Evolutionary conservation across 2,797 vertebrate genomes (phyloP).

Genomic region (Bryconaethiops microstoma): DNA sequence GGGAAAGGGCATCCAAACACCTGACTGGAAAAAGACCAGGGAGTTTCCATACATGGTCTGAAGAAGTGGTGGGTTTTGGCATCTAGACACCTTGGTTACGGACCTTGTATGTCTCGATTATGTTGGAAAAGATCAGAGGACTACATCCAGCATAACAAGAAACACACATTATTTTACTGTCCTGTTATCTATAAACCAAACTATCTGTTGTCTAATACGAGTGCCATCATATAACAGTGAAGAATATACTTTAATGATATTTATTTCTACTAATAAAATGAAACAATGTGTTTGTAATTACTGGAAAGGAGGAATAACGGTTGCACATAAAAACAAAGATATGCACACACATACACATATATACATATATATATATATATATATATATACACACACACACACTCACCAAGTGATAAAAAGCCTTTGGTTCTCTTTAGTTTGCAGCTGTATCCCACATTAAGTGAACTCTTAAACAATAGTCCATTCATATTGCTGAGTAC

Average conservation of each 20-base stretch:
- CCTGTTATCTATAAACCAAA: not conserved
- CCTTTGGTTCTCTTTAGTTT: too few species aligned
- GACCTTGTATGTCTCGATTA: conserved; percentile 3
- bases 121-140: conserved; percentile 11
- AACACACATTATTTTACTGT: not conserved
- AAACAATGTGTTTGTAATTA: not conserved
- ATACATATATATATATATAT: too few species aligned
- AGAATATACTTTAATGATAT: conserved; percentile 63
- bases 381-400: too few species aligned
- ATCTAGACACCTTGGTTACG: not conserved
- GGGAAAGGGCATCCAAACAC: not conserved
- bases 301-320: not conserved
- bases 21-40: conserved; percentile 1
- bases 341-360: too few species aligned
- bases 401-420: too few species aligned
- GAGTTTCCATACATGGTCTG: not conserved
- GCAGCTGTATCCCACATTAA: too few species aligned
- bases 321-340: not conserved
- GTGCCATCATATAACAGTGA: conserved; percentile 31
- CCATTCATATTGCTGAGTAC: too few species aligned
- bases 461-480: too few species aligned
- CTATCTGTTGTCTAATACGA: conserved; percentile 15
- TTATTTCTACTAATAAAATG: conserved; percentile 68
- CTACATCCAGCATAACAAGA: conserved; percentile 7
- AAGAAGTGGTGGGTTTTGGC: not conserved